A percentile compares a stretch with the other conserved stretches of the same genome.
These are phyloP conservation scores for Brachionichthys hirsutus DNA, from an alignment of 2,113 vertebrate species.

Conservation along the genomic window DNA sequence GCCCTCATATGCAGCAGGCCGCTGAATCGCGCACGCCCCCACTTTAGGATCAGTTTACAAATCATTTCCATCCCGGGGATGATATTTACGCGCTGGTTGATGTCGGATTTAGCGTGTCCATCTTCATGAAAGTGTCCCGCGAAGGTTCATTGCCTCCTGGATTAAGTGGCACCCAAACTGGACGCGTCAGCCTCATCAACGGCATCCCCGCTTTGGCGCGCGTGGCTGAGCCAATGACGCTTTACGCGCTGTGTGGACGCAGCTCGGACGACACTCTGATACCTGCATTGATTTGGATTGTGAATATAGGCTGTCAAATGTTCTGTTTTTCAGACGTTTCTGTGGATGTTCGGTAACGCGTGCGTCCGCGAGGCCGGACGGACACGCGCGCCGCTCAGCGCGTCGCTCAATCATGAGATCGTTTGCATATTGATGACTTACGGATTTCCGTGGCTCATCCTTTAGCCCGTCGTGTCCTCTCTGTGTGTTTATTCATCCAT, in stretches of 20 bases:
- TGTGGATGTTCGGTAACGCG: constrained; percentile 6
- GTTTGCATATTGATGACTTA: constrained; percentile 74
- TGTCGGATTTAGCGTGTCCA: constrained; percentile 63
- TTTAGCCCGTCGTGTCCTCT: constrained; percentile 46
- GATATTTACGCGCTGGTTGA: constrained; percentile 70
- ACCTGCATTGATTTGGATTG: constrained; percentile 63
- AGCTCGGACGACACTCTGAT: constrained; percentile 65
- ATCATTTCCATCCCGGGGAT: constrained; percentile 55
- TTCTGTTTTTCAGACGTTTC: constrained; percentile 57
- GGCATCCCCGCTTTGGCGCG: constrained; percentile 57
- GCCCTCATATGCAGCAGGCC: constrained; percentile 39
- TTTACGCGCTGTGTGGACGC: constrained; percentile 54
- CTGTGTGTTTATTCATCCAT: constrained; percentile 61
- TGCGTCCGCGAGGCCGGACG: constrained; percentile 22
- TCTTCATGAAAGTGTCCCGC: constrained; percentile 69
- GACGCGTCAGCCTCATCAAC: constrained; percentile 34
- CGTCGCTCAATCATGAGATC: constrained; percentile 69
- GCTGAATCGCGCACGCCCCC: constrained; percentile 54
- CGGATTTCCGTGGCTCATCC: constrained; percentile 39
- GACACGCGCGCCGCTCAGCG: constrained; percentile 39
- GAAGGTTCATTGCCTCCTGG: constrained; percentile 29
- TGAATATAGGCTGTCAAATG: constrained; percentile 73
- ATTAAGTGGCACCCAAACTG: constrained; percentile 51
- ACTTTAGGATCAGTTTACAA: constrained; percentile 66
- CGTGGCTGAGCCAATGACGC: constrained; percentile 61